A percentile compares a stretch with the other conserved stretches of the same genome.
phyloP scores from a whole-genome alignment of 2,113 vertebrate species.

The Polypterus senegalus region DNA sequence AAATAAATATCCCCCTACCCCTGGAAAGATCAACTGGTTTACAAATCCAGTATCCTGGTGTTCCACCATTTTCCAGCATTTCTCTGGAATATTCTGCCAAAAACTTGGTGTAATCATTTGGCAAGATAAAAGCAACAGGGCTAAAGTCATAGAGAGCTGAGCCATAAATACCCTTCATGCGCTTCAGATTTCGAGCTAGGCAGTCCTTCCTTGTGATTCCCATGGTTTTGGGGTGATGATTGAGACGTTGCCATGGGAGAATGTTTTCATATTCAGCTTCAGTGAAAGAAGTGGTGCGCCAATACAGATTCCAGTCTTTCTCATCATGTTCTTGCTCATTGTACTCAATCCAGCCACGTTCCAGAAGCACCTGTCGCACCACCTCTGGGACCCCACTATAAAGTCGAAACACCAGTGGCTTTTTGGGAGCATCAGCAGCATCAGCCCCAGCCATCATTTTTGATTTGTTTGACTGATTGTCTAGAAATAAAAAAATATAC shows the following conservation, averaged over 20 bases:
- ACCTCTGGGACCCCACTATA: constrained; percentile 39
- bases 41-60: constrained; percentile 53
- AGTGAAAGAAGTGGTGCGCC: constrained; percentile 45
- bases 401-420: constrained; percentile 47
- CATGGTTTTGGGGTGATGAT: constrained; percentile 58
- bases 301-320: constrained; percentile 60
- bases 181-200: constrained; percentile 48
- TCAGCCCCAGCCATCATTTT: constrained; percentile 10
- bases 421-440: not conserved
- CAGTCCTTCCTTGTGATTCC: constrained; percentile 61
- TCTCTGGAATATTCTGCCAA: constrained; percentile 45
- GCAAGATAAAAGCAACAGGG: constrained; percentile 53
- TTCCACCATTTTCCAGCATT: constrained; percentile 19
- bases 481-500: not conserved
- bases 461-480: not conserved
- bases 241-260: constrained; percentile 62
- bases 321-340: constrained; percentile 30
- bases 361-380: constrained; percentile 58
- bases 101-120: constrained; percentile 53
- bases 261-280: constrained; percentile 38
- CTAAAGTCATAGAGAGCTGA: constrained; percentile 50
- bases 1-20: constrained; percentile 59
- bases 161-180: constrained; percentile 50
- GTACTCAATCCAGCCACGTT: constrained; percentile 56
- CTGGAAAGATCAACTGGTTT: constrained; percentile 59